Percentiles rank a stretch among this genome's conserved stretches.
These are phyloP conservation scores for Chionomys nivalis DNA, from an alignment of 2,113 vertebrate genomes.

Conservation along the genomic window DNA sequence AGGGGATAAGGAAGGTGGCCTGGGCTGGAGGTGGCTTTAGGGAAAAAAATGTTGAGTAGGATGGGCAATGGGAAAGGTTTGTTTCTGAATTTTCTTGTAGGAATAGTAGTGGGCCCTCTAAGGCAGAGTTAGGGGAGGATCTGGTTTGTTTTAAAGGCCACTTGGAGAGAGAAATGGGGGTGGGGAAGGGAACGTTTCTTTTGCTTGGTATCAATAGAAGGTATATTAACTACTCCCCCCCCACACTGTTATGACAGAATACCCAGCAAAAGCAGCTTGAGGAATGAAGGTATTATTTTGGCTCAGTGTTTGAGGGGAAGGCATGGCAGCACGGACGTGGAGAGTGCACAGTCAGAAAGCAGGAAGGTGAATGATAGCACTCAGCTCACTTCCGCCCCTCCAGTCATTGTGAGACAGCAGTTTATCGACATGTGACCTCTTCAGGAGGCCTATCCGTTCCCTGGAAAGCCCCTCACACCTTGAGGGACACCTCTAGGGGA, in stretches of 20 bases:
- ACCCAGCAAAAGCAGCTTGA: neutral
- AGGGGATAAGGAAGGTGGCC: neutral
- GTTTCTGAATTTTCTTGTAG: neutral
- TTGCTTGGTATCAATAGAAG: neutral
- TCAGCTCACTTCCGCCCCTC: neutral
- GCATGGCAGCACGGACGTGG: neutral
- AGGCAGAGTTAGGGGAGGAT: neutral
- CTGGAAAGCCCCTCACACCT: neutral
- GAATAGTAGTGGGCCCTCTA: neutral
- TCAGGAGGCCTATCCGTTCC: no score
- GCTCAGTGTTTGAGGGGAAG: neutral
- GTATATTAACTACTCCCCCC: neutral
- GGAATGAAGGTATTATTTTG: neutral
- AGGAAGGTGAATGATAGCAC: neutral
- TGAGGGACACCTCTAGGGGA: neutral
- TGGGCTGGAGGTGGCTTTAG: neutral
- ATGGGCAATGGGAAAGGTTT: neutral
- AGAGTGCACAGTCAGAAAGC: neutral
- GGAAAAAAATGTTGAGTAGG: neutral
- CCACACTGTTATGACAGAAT: neutral
- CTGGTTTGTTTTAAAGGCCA: neutral
- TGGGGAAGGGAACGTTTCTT: neutral
- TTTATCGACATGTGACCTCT: neutral
- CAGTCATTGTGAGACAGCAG: neutral
- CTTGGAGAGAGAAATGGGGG: neutral